phyloP scores from a whole-genome alignment of 1,140 invertebrate genomes.

The Brachionus rotundiformis region DNA sequence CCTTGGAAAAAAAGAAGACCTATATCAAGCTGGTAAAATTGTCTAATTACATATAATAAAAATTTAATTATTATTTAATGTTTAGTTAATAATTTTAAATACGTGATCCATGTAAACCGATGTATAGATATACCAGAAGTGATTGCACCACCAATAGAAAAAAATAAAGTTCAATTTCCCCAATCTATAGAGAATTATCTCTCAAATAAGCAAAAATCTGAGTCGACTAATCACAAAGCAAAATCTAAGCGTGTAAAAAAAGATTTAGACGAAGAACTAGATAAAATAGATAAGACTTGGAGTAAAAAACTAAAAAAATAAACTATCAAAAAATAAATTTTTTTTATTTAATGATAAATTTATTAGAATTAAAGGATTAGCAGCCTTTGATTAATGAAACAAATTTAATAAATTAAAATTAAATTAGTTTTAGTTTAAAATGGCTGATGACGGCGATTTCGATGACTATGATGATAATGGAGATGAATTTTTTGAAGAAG shows the following conservation, averaged over 20 bases:
- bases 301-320: slow-evolving; percentile 50
- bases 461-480: slow-evolving; percentile 60
- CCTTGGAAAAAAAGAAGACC: background rate
- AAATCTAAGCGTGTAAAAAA: background rate
- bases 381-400: background rate
- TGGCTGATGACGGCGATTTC: slow-evolving; percentile 57
- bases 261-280: background rate
- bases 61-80: too few species aligned
- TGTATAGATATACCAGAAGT: slow-evolving; percentile 31
- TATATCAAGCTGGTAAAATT: slow-evolving; percentile 41
- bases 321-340: background rate
- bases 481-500: slow-evolving; percentile 55
- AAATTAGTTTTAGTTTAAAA: slow-evolving; percentile 7
- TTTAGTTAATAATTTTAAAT: slow-evolving; percentile 45
- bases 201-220: background rate
- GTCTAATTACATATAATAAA: too few species aligned
- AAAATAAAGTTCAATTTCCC: slow-evolving; percentile 9
- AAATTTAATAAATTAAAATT: background rate
- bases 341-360: background rate
- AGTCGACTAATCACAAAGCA: background rate
- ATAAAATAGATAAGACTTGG: slow-evolving; percentile 5
- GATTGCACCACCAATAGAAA: background rate
- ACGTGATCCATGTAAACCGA: slow-evolving; percentile 18
- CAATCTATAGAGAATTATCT: slow-evolving; percentile 12
- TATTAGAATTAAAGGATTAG: background rate